These are phyloP conservation scores for Diarsia dahlii DNA, from an alignment of 2,888 invertebrate genomes.

Conservation along the genomic window DNA sequence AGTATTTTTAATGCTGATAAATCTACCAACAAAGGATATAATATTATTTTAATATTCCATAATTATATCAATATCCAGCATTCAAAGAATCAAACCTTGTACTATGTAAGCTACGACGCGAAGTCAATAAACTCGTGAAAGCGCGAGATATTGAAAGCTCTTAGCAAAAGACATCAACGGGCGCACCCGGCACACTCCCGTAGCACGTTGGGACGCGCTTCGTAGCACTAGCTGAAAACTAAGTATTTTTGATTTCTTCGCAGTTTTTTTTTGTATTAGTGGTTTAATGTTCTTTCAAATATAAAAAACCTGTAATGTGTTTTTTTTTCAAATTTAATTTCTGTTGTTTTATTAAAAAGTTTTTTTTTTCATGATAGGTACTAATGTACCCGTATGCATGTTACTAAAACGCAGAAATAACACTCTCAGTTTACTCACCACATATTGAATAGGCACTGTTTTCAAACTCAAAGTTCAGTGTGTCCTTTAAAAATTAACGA, in stretches of 20 bases:
- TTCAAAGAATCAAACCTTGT: constrained; percentile 24
- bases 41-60: background rate
- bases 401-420: constrained; percentile 32
- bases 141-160: constrained; percentile 78
- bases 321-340: background rate
- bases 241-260: constrained; percentile 54
- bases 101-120: constrained; percentile 49
- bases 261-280: constrained; percentile 33
- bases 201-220: constrained; percentile 56
- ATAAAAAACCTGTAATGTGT: background rate
- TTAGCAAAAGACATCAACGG: constrained; percentile 89
- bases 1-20: background rate
- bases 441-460: constrained; percentile 75
- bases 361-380: constrained; percentile 26
- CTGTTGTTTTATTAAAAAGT: background rate
- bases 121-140: constrained; percentile 84
- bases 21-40: background rate
- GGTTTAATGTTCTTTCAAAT: background rate
- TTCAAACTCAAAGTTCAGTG: constrained; percentile 83
- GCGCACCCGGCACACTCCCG: constrained; percentile 73
- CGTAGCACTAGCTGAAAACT: constrained; percentile 65
- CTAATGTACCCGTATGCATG: constrained; percentile 16
- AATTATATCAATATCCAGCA: constrained; percentile 16
- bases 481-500: constrained; percentile 90
- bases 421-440: constrained; percentile 42